Percentiles rank a stretch among this genome's conserved stretches.
Conservation (phyloP, 2,888 invertebrate genomes). For the Cheilosia pagana region DNA sequence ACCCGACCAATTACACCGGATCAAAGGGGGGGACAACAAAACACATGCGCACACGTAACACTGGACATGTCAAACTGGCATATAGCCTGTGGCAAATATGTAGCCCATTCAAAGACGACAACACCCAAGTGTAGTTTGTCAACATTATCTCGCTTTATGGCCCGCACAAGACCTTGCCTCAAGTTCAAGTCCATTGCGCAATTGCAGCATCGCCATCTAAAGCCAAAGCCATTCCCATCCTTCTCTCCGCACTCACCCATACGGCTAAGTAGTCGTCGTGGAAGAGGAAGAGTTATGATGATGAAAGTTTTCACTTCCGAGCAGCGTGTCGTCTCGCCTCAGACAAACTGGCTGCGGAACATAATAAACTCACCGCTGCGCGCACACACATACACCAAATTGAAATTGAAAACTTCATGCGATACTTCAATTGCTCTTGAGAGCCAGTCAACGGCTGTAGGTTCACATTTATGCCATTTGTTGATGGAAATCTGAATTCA, state of each 20-base stretch:
- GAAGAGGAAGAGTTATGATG: constrained; percentile 42
- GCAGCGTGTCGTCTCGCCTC: neutral
- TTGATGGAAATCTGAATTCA: constrained; percentile 6
- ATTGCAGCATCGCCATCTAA: constrained; percentile 43
- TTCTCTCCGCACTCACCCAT: constrained; percentile 21
- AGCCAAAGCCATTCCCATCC: neutral
- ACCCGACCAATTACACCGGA: constrained; percentile 23
- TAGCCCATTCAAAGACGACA: constrained; percentile 14
- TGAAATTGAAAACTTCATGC: constrained; percentile 24
- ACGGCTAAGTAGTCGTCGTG: neutral
- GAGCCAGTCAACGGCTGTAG: constrained; percentile 3
- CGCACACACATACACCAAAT: neutral
- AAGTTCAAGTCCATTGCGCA: constrained; percentile 73
- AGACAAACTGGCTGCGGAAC: constrained; percentile 22
- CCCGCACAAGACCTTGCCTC: constrained; percentile 56
- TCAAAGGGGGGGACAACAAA: neutral
- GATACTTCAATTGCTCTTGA: constrained; percentile 7
- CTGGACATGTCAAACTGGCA: constrained; percentile 20
- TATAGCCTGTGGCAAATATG: constrained; percentile 5
- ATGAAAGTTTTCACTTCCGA: constrained; percentile 67
- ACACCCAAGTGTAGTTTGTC: constrained; percentile 44
- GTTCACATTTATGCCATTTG: constrained; percentile 5
- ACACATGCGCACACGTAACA: neutral
- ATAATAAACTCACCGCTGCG: neutral
- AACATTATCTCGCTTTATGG: constrained; percentile 47